phyloP scores from a whole-genome alignment of 2,113 vertebrate species.

The Hypomesus transpacificus region DNA sequence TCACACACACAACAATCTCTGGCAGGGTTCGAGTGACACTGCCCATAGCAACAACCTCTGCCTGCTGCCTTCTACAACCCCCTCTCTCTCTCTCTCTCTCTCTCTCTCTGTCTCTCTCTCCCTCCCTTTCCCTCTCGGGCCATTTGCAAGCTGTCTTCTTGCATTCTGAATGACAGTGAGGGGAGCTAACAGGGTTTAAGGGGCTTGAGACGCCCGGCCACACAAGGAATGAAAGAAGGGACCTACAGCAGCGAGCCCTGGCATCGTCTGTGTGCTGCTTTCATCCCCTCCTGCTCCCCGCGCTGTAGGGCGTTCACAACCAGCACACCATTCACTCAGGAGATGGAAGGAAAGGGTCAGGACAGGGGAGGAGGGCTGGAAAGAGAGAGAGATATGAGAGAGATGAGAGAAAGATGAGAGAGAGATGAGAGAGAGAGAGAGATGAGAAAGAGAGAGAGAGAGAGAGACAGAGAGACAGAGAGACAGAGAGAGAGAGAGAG shows the following conservation, averaged over 20 bases:
- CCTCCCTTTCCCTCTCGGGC: slow-evolving; percentile 65
- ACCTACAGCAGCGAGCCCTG: slow-evolving; percentile 89
- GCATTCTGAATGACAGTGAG: slow-evolving; percentile 86
- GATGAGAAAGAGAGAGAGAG: slow-evolving; percentile 25
- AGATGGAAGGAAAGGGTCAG: slow-evolving; percentile 71
- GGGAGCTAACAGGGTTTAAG: slow-evolving; percentile 86
- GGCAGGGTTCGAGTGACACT: no score
- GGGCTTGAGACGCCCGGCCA: slow-evolving; percentile 83
- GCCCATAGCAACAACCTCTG: no score
- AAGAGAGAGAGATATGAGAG: slow-evolving; percentile 29
- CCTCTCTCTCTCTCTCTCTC: slow-evolving; percentile 6
- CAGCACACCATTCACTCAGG: slow-evolving; percentile 73
- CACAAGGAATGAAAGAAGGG: slow-evolving; percentile 79
- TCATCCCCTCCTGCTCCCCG: slow-evolving; percentile 62
- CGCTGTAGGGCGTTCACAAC: slow-evolving; percentile 66
- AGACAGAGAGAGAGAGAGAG: no score
- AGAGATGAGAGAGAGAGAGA: slow-evolving; percentile 15
- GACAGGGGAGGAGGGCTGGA: slow-evolving; percentile 27
- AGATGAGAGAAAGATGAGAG: no score
- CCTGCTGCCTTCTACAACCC: background rate
- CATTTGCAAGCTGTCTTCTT: slow-evolving; percentile 84
- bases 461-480: background rate
- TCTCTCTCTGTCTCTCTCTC: slow-evolving; percentile 22
- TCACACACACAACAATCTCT: no score
- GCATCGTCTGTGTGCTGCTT: slow-evolving; percentile 83